Evolutionary conservation across 2,888 invertebrate species (phyloP).

Genomic region (Papilio elwesi): DNA sequence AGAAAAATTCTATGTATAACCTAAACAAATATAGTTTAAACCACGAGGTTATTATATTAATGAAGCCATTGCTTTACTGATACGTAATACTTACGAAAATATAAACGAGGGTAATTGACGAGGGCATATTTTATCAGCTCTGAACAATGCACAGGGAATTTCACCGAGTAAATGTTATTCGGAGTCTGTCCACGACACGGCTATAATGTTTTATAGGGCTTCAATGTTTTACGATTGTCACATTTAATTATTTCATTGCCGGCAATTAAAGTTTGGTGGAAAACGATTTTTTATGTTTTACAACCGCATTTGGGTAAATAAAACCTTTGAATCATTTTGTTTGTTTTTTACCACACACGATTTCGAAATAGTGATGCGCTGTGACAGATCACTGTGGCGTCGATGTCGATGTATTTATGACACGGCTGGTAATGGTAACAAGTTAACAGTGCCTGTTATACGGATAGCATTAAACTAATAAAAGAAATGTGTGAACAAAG

Average conservation of each 20-base stretch:
- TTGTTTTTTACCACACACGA: conserved; percentile 83
- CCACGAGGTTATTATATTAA: no score
- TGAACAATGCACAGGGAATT: conserved; percentile 46
- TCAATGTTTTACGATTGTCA: conserved; percentile 82
- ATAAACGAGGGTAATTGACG: neutral
- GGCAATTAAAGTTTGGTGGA: conserved; percentile 82
- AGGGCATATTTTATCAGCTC: neutral
- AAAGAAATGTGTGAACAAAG: conserved; percentile 18
- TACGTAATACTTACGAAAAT: no score
- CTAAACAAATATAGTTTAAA: no score
- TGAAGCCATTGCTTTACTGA: no score
- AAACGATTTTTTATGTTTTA: conserved; percentile 79
- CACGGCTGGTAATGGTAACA: conserved; percentile 37
- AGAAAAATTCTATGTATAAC: no score
- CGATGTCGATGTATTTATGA: conserved; percentile 53
- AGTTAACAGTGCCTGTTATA: conserved; percentile 22
- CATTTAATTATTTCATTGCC: conserved; percentile 83
- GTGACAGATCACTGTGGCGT: conserved; percentile 43
- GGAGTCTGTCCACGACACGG: conserved; percentile 57
- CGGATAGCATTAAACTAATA: neutral
- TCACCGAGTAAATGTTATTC: conserved; percentile 59
- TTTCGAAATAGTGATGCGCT: conserved; percentile 65
- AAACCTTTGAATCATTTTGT: conserved; percentile 71
- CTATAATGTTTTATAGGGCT: conserved; percentile 75
- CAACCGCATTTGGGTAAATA: conserved; percentile 81